Evolutionary conservation across 2,113 vertebrate species (phyloP), one percentile per base, ranked within the genome.

Genomic region (Elachura formosa): DNA sequence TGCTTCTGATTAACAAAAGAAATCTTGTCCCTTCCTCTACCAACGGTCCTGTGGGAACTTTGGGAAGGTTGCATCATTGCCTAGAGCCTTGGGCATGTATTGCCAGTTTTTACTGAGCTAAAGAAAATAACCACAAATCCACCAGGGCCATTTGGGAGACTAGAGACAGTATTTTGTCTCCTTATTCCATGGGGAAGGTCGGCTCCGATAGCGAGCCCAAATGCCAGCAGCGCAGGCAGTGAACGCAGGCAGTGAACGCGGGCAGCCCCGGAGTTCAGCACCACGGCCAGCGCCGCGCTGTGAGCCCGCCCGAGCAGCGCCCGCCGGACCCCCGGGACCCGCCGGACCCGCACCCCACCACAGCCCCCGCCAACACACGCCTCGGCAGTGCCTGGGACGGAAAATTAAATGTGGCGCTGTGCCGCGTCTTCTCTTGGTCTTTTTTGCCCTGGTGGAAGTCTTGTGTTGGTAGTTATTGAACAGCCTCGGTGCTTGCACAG

Each of bases 141-240:
- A 33, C 10, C 41, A 41, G 24, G 18, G 12, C 6, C 11, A 25
- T 59, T 29, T 33, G 34, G 46, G 28, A 34, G 36, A 8, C 43
- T n/a, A 2, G 3, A 26, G 59, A 6, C 24, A 61, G 12, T 2
- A 3, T 48, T 46, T 46, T n/a, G 5, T 7, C 40, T 20, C 11
- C 20, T 58, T 41, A 10, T n/a, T 49, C 19, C 25, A 2, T 10
- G 19, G 5, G 14, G 33, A 51, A 54, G 20, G 15, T 33, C 58
- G 12, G 41, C 38, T 54, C 15, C 31, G 14, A 20, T 2, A 9
- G n/a, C 2, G 75, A 61, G 21, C 26, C 23, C 49, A 3, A 17
- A 26, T 0, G 19, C 2, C 16, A 2, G 0, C 40, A 1, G 28
- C 1, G 19, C 25, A 9, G 56, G 5, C 0, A 2, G 19, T 0